Base-by-base conservation (phyloP, 2,113 vertebrate genomes). In the Lepus americanus region DNA sequence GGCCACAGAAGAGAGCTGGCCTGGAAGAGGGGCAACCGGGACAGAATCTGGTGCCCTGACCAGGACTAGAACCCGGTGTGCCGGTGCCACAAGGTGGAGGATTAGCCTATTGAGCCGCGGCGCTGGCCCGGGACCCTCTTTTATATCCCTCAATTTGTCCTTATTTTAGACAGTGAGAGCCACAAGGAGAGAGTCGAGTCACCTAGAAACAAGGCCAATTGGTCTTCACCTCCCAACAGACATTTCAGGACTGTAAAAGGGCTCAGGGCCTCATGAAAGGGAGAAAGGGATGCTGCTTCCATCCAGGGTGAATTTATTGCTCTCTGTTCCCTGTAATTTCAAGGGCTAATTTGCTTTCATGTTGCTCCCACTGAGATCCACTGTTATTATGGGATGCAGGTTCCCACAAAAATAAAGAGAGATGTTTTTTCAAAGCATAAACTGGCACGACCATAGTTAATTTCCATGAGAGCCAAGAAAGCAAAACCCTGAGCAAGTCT, bases 291-390 rank as follows among this genome's bases (percentile, higher is more conserved):
- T 92, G 86, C 79, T 66, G 72, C 53, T 82, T 85, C 70, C 70
- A 53, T 69, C 5, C 76, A 66, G 69, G 22, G 29, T 84, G 94
- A 83, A 72, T 96, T 96, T 97, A 97, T 76, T 96, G 84, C 83
- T 53, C 13, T 66, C 72, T 67, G 44, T 25, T 97, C 96, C 91
- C 89, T 97, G 80, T 97, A 96, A 98, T 97, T 96, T 96, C 94
- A 96, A 95, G 96, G 94, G 96, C 97, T 98, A 97, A 97, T 97
- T 97, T 92, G 76, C 96, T 98, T 98, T 98, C 87, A 97, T 96
- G 96, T 96, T 95, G 61, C 87, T 90, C 94, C 92, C 36, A 92
- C 91, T 84, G 94, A 95, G 95, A 96, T 63, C n/a, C 91, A 95
- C 92, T 95, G 77, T 96, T 94, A 94, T 96, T 95, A 96, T 91